Percentiles rank a stretch among this genome's conserved stretches.
Conservation (phyloP, 2,797 vertebrate species). For the Neopelma chrysocephalum region DNA sequence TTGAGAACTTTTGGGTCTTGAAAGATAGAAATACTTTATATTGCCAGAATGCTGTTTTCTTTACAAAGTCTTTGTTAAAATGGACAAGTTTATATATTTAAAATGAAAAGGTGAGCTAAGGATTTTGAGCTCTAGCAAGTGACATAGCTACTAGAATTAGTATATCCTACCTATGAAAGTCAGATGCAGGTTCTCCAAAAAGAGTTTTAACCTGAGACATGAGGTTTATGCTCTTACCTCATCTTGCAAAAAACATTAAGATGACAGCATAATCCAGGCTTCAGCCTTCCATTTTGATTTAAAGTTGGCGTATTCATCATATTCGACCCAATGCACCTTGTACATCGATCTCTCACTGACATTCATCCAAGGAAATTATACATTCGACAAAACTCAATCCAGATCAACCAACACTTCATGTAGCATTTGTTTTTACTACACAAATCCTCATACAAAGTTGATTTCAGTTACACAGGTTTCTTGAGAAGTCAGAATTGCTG, state of each 20-base stretch:
- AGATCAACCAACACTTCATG: background rate
- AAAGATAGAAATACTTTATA: background rate
- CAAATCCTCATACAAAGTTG: background rate
- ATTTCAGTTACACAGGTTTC: background rate
- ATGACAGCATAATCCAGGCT: background rate
- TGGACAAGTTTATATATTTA: background rate
- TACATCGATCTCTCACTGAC: background rate
- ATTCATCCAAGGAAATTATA: background rate
- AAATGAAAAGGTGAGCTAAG: background rate
- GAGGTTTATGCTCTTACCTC: background rate
- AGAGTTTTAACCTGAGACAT: background rate
- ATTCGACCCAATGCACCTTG: background rate
- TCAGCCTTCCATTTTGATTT: background rate
- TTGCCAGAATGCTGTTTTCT: background rate
- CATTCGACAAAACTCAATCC: background rate
- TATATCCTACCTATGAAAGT: background rate
- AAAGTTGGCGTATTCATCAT: background rate
- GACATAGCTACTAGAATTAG: background rate
- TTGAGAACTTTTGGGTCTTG: background rate
- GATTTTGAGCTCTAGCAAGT: background rate
- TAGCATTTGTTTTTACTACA: background rate
- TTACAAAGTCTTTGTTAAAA: background rate
- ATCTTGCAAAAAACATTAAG: background rate
- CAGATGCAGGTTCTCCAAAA: background rate
- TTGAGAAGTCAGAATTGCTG: background rate